Evolutionary conservation across 2,113 vertebrate genomes (phyloP), one percentile per base, ranked within the genome.

Genomic region (Chaetodon trifascialis): DNA sequence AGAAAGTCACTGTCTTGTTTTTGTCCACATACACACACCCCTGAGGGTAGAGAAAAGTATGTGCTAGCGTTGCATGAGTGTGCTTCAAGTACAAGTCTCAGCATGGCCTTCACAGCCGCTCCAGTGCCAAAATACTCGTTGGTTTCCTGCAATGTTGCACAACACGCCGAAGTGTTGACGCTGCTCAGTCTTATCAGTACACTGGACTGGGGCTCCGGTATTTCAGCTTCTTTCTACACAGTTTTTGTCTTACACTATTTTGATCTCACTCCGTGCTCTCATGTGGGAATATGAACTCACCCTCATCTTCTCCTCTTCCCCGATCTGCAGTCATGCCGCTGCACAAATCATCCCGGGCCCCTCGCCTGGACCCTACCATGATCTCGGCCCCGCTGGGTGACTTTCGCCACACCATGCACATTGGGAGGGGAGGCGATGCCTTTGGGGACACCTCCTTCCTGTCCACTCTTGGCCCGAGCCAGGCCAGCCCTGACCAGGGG

Each of bases 381-480:
- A 97, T 97, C 91, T 97, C 96, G 0, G 97, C 96, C 38, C 97
- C 97, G 0, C 89, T 97, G 2, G 97, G 96, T 0, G 97, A 97
- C 92, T 97, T 97, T 91, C 95, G 97, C 12, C 97, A 97, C 94
- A 97, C 97, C 17, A 96, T 97, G 96, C 97, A 97, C 87, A 96
- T 97, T 21, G 97, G 97, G 9, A 94, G 97, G 42, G 96, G 96
- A 7, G 97, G 97, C 3, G 97, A 97, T 17, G 95, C 94, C 34
- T 97, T 97, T n/a, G 97, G 97, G 7, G 97, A 97, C 92, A 97
- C 96, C 52, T 97, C 97, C 16, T 97, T 97, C 86, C 94, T 97
- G 58, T 95, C 95, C 84, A 95, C 92, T 14, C 93, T 96, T 11
- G 96, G 96, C 2, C 95, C 94, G 0, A 85, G 84, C 65, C 42